Evolutionary conservation across 2,113 vertebrate species (phyloP), one percentile per base, ranked within the genome.

Genomic region (Jaculus jaculus): DNA sequence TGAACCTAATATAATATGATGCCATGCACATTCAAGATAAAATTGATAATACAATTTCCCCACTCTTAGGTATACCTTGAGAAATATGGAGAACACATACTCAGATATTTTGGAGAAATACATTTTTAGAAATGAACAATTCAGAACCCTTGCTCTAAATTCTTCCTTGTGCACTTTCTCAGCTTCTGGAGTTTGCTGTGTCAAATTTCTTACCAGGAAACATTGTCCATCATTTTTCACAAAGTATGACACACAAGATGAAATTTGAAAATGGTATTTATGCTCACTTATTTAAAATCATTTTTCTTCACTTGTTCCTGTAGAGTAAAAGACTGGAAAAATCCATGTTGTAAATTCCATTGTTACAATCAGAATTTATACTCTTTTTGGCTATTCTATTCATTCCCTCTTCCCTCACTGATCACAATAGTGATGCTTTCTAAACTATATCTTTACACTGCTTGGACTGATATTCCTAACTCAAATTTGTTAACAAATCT

Each of bases 401-500:
- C 32, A 42, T 28, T 78, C 47, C 10, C 32, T 37, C n/a, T 93
- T 47, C 83, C 18, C 4, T 79, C 51, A 68, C 26, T 85, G 17
- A 12, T 5, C n/a, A 83, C 34, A 39, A 24, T 28, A 63, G 3
- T 78, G 8, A 5, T 26, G 37, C 84, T 92, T 58, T 73, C 58
- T 73, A 81, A 74, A 32, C 72, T 42, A 60, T 30, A 47, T 21
- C 17, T 73, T 7, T 66, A 42, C 39, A 74, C 51, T 5, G 4
- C 30, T 79, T 66, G 26, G 18, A 69, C 15, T 18, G 47, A n/a
- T 18, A 28, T 23, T 86, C 60, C 63, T 32, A 82, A 18, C 5
- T 20, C 1, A 65, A 89, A 93, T 77, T 92, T 84, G 83, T 89
- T 81, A 89, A 94, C 42, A 58, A 75, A 34, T 82, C 23, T 7